Evolutionary conservation across 2,797 vertebrate genomes (phyloP), one percentile per base, ranked within the genome.

Genomic region (Holocentrus rufus): DNA sequence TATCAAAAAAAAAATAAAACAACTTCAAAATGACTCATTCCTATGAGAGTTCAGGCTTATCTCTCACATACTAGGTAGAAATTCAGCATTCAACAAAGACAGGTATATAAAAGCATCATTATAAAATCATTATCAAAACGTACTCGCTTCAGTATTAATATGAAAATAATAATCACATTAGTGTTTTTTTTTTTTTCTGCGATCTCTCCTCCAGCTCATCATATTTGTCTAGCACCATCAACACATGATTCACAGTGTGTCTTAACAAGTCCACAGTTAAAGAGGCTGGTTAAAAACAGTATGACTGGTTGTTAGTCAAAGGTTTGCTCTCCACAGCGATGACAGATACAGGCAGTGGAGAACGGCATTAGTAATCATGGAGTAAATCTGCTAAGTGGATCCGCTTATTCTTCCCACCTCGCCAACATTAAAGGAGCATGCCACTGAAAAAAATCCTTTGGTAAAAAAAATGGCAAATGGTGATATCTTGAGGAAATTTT

Each of bases 241-340:
- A 85, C 54, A 58, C 60, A 55, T 14, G 25, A 57, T 69, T 81
- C 44, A 82, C 77, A 77, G 54, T 46, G 42, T 7, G 5, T 46
- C 59, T 25, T 44, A 36, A 27, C 42, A 11, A 27, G 68, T 42
- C 30, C 15, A 27, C 59, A 60, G 53, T 58, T 20, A 23, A 31
- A 71, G 49, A 47, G 23, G 65, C 56, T 75, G 53, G 46, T 59
- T 58, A 54, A 64, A 60, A 53, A 59, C n/a, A 31, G 55, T 34
- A 39, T 34, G 68, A 54, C 56, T 53, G 18, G 36, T 14, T 31
- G 47, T 31, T 15, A 52, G n/a, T 62, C 50, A 14, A 61, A 49
- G 17, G 39, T 18, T 1, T 17, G 44, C 44, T 47, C 14, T 17
- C 44, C 44, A 47, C 44, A 47, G 44, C 44, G 18, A 4, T 47